These are phyloP conservation scores for Agriopis aurantiaria DNA, from an alignment of 2,888 invertebrate genomes.

Conservation along the genomic window DNA sequence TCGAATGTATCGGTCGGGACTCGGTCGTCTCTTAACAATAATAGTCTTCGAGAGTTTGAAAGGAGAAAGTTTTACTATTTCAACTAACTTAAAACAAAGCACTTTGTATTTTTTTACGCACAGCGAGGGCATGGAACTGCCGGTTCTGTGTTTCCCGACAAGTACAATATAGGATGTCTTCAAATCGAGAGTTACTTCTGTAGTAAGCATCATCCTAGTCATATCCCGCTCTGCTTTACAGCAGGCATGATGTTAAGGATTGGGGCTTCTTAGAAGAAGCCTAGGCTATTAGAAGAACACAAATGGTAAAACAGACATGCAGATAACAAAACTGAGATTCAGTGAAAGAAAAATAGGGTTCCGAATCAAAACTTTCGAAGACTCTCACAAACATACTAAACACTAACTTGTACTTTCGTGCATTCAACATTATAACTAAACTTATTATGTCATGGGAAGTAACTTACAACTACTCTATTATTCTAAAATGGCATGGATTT, in stretches of 20 bases:
- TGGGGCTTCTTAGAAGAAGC: too few relatives aligned
- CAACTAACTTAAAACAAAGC: not conserved
- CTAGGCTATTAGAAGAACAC: not conserved
- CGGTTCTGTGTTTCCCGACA: too few relatives aligned
- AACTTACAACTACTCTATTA: constrained; percentile 58
- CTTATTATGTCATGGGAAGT: constrained; percentile 38
- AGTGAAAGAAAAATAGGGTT: not conserved
- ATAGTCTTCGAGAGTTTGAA: constrained; percentile 32
- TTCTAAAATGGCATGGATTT: constrained; percentile 64
- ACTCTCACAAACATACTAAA: constrained; percentile 58
- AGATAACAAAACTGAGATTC: not conserved
- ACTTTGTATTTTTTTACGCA: too few relatives aligned
- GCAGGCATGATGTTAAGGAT: too few relatives aligned
- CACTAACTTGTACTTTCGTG: constrained; percentile 80
- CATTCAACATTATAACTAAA: constrained; percentile 57
- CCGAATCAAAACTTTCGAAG: constrained; percentile 19
- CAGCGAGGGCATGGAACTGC: too few relatives aligned
- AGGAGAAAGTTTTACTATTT: not conserved
- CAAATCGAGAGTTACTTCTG: too few relatives aligned
- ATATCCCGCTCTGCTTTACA: too few relatives aligned
- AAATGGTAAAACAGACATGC: not conserved
- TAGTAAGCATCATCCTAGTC: too few relatives aligned
- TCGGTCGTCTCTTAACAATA: constrained; percentile 43
- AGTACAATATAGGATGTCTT: too few relatives aligned
- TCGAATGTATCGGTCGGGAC: constrained; percentile 72